phyloP scores from a whole-genome alignment of 2,888 invertebrate species.

The Eilema sororculum region DNA sequence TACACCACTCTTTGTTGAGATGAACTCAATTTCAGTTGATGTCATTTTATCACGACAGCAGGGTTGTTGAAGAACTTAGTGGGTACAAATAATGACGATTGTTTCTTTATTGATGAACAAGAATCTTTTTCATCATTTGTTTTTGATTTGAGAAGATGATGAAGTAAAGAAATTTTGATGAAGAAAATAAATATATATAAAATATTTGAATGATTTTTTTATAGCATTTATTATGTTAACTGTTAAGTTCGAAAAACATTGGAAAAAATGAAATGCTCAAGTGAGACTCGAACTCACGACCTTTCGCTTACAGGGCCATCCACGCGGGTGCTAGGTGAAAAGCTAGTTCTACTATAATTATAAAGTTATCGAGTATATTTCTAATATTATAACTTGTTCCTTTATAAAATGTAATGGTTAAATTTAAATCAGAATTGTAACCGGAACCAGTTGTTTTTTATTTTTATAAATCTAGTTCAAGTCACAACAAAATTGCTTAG shows the following conservation, averaged over 20 bases:
- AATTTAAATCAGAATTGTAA: neutral
- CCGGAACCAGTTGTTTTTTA: neutral
- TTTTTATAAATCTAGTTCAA: conserved; percentile 6
- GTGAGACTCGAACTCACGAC: no score
- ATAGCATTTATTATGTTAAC: no score
- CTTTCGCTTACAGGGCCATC: no score
- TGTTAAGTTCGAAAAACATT: no score
- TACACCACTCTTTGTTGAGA: neutral
- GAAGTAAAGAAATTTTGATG: no score
- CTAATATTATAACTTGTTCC: neutral
- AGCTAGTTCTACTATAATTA: no score
- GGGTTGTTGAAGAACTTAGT: neutral
- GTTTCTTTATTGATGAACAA: neutral
- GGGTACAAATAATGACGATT: neutral
- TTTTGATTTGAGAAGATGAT: no score
- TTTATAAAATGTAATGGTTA: neutral
- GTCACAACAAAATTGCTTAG: conserved; percentile 1
- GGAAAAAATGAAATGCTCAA: no score
- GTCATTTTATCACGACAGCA: neutral
- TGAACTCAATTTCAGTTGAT: conserved; percentile 3
- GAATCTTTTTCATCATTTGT: no score
- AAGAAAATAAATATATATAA: no score
- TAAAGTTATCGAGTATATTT: neutral
- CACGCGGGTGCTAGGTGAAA: no score
- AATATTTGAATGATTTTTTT: no score